These are phyloP conservation scores for Gadopsis marmoratus DNA, from an alignment of 2,797 vertebrate species.

Conservation along the genomic window DNA sequence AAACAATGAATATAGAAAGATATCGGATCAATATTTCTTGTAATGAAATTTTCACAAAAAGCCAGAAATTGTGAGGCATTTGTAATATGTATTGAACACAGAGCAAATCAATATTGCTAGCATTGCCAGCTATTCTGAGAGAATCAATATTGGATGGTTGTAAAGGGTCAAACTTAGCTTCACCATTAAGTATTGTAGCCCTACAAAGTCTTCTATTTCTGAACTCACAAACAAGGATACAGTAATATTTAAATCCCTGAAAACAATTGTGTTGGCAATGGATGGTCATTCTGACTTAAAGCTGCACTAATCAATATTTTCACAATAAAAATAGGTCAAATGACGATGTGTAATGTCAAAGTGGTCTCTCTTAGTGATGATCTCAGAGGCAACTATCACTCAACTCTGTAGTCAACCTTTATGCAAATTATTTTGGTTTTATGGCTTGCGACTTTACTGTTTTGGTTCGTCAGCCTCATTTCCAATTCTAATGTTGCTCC, in stretches of 20 bases:
- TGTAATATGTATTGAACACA: slow-evolving; percentile 28
- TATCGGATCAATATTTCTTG: slow-evolving; percentile 31
- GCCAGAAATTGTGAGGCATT: slow-evolving; percentile 11
- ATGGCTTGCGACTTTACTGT: neutral
- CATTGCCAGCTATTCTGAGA: slow-evolving; percentile 29
- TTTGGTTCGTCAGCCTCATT: neutral
- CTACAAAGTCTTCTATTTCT: slow-evolving; percentile 3
- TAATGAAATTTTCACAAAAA: slow-evolving; percentile 22
- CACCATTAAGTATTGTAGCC: neutral
- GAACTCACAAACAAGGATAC: slow-evolving; percentile 12
- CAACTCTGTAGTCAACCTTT: neutral
- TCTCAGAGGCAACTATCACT: neutral
- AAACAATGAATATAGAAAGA: slow-evolving; percentile 30
- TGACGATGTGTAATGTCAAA: neutral
- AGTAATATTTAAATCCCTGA: neutral
- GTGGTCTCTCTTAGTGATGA: neutral
- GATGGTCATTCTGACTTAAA: neutral
- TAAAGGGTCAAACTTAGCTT: slow-evolving; percentile 21
- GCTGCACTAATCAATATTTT: neutral
- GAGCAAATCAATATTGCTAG: slow-evolving; percentile 25
- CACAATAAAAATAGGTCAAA: neutral
- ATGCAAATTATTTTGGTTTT: neutral
- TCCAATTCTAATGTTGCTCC: neutral
- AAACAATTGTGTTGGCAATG: neutral
- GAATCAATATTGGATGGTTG: slow-evolving; percentile 34